phyloP scores from a whole-genome alignment of 2,888 invertebrate genomes.

The Thecocarcelia acutangulata region DNA sequence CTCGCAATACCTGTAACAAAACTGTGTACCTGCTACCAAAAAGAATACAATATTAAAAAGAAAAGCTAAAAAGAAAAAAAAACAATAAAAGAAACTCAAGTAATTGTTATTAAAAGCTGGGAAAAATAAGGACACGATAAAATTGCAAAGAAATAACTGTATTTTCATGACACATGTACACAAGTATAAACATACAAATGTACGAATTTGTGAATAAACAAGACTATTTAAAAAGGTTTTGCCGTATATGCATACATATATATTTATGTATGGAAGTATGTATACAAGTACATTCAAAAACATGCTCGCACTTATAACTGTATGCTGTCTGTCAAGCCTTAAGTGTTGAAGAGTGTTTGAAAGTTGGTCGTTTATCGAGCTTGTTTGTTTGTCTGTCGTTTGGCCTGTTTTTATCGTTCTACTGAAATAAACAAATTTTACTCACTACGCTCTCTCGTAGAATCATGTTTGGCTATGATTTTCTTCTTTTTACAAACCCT shows the following conservation, averaged over 20 bases:
- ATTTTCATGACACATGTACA: slow-evolving; percentile 23
- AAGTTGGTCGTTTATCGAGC: slow-evolving; percentile 42
- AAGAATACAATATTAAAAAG: slow-evolving; percentile 24
- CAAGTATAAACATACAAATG: too few species aligned
- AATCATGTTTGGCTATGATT: slow-evolving; percentile 33
- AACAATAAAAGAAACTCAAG: slow-evolving; percentile 29
- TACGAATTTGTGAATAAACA: too few species aligned
- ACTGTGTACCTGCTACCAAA: slow-evolving; percentile 13
- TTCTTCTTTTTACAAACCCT: not conserved
- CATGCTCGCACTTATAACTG: too few species aligned
- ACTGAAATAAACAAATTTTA: slow-evolving; percentile 53
- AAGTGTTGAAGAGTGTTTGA: slow-evolving; percentile 15
- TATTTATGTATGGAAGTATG: too few species aligned
- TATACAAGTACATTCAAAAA: too few species aligned
- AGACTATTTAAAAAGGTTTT: too few species aligned
- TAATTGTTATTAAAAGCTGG: slow-evolving; percentile 41
- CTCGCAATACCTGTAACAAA: not conserved
- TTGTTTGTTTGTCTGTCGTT: slow-evolving; percentile 52
- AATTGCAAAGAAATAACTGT: slow-evolving; percentile 42
- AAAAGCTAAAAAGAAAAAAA: not conserved
- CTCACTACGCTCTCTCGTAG: slow-evolving; percentile 24
- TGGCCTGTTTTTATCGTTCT: slow-evolving; percentile 62
- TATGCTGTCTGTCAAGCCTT: slow-evolving; percentile 20
- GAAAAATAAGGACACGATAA: slow-evolving; percentile 53
- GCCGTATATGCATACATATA: not conserved